Base-by-base conservation (phyloP, 1,140 invertebrate genomes). In the Bombus pyrosoma region DNA sequence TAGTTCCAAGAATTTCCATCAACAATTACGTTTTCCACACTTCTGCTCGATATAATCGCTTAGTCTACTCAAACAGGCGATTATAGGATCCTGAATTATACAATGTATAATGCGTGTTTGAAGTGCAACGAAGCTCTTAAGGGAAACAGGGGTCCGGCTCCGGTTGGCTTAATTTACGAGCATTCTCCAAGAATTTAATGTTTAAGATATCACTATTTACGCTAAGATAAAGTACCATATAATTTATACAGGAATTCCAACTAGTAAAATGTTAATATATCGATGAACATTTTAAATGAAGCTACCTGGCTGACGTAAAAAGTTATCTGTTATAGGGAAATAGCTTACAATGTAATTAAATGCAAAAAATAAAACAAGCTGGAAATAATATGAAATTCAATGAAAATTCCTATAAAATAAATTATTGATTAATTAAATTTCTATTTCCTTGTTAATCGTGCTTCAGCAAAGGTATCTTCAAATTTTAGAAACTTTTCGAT, bases 11-110 rank as follows among this genome's bases (percentile, higher is more conserved):
- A 41, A 28, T 71, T 41, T 41, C 39, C 28, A 10, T 2, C 25
- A 15, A 68, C 12, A 39, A 13, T 41, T 12, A 4, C 22, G 25
- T 32, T 73, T 22, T 18, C 41, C 1, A 3, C 10, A 13, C 4
- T 10, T 47, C 12, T 37, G 69, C 25, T 15, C 22, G 25, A 25
- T 41, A 28, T 22, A 18, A 73, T 43, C 41, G 18, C 43, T 73
- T 73, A 73, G 41, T 15, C 71, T 22, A 6, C 39, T 18, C 28
- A 22, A 73, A 81, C 79, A 34, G 10, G 69, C 6, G 72, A 81
- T 81, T 81, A 81, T 62, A 39, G 25, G 34, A 39, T n/a, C 22
- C 8, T 81, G 69, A 81, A 81, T 81, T 81, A 81, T 81, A 43
- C 57, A 81, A 62, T 62, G 80, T 73, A 73, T 62, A 81, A 81